phyloP scores from a whole-genome alignment of 2,888 invertebrate genomes.

The Drymonia ruficornis region DNA sequence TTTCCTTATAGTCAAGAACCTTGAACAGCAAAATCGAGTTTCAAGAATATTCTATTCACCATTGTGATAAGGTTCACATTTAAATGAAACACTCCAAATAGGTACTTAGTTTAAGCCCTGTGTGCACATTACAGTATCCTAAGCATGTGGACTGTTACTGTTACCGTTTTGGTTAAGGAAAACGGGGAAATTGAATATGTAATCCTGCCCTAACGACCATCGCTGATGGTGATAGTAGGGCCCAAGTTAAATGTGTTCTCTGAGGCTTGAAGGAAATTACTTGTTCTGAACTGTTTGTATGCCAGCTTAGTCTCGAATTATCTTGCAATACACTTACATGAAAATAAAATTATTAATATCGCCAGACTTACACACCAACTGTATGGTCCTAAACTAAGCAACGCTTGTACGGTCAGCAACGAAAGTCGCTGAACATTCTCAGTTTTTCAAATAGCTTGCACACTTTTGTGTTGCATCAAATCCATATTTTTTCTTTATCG shows the following conservation, averaged over 20 bases:
- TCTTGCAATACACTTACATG: background rate
- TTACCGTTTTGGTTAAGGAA: slow-evolving; percentile 1
- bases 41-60: background rate
- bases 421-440: too few relatives aligned
- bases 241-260: slow-evolving; percentile 1
- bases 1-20: too few relatives aligned
- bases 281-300: background rate
- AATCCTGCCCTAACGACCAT: background rate
- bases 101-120: background rate
- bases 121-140: background rate
- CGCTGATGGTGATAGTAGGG: background rate
- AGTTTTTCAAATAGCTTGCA: too few relatives aligned
- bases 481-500: too few relatives aligned
- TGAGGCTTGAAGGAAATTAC: background rate
- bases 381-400: too few relatives aligned
- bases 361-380: too few relatives aligned
- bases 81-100: background rate
- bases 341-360: too few relatives aligned
- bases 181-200: slow-evolving; percentile 2
- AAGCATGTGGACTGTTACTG: slow-evolving; percentile 2
- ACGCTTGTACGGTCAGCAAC: too few relatives aligned
- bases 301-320: background rate
- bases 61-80: background rate
- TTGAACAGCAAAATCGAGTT: too few relatives aligned
- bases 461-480: too few relatives aligned